Conservation (phyloP, 2,888 invertebrate species). For the Eupithecia abbreviata region DNA sequence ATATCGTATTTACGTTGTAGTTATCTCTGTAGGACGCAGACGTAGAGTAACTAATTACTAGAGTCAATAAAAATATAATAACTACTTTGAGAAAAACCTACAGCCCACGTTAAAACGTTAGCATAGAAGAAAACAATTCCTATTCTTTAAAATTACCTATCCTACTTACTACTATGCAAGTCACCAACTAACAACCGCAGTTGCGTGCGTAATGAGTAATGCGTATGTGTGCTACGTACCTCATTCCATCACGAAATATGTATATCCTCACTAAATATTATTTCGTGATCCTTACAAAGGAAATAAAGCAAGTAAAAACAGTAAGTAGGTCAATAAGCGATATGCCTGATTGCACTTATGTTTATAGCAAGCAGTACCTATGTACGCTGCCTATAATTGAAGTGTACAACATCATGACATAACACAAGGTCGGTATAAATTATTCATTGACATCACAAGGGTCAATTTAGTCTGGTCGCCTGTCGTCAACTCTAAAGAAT, state of each 20-base stretch:
- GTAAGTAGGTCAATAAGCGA: constrained; percentile 1
- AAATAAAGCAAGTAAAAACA: constrained; percentile 1
- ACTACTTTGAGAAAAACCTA: neutral
- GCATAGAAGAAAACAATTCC: neutral
- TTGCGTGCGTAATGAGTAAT: too few species aligned
- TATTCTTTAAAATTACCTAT: neutral
- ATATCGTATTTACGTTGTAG: too few species aligned
- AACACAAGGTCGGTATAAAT: constrained; percentile 2
- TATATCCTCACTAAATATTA: neutral
- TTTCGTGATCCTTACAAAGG: neutral
- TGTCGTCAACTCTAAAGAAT: neutral
- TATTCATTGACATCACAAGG: constrained; percentile 13
- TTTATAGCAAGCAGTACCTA: neutral
- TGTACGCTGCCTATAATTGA: neutral
- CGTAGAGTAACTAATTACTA: neutral
- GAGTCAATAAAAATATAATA: neutral
- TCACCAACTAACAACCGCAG: neutral
- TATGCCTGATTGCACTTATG: constrained; percentile 1
- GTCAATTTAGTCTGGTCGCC: constrained; percentile 3
- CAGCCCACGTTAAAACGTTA: neutral
- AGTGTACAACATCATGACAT: constrained; percentile 6
- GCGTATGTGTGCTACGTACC: neutral
- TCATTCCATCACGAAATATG: neutral
- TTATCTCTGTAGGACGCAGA: neutral
- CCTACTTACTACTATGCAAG: neutral